Base-by-base conservation (phyloP, 2,888 invertebrate genomes). In the Lagria hirta region DNA sequence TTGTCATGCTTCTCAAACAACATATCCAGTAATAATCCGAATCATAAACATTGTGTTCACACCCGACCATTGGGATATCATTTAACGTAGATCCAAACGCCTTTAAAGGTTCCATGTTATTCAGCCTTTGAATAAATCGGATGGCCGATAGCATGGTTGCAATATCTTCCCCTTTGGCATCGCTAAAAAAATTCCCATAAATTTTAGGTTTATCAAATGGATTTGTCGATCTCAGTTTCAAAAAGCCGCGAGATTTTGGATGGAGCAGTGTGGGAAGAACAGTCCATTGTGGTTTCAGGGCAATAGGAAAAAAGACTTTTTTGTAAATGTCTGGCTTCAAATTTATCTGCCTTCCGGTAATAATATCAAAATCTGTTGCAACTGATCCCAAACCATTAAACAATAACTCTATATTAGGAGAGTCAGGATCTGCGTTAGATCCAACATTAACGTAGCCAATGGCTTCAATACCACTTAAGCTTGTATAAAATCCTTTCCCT, bases 131-230 rank as follows among this genome's bases (percentile, higher is more conserved):
- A 1, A 74, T 72, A 56, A 73, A 73, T 49, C 78, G 4, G 4
- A 18, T 18, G 18, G 18, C 18, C 4, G 18, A 4, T 6, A 18
- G 5, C 18, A 18, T 18, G 5, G 18, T 18, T 5, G 4, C 6
- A 7, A 18, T 18, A 7, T 18, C 18, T 6, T 18, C 5, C 4
- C 14, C 29, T 18, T 7, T 4, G 12, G 13, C 29, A 58, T 86
- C 77, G 0, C 77, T 75, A 46, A 90, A 77, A 65, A 92, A 93
- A 60, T 91, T 88, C 0, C 88, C 84, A 55, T 86, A 81, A 56
- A 92, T 79, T 6, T 79, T 70, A 0, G 92, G 90, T 57, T 82
- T 80, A 13, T 82, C 80, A 32, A 81, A 77, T 0, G 90, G 88
- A 71, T 91, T 80, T 10, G 73, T 80, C 21, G 84, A 81, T 56